Percentiles rank a stretch among this genome's conserved stretches.
Evolutionary conservation across 2,888 invertebrate genomes (phyloP).

Genomic region (Crocallis elinguaria): DNA sequence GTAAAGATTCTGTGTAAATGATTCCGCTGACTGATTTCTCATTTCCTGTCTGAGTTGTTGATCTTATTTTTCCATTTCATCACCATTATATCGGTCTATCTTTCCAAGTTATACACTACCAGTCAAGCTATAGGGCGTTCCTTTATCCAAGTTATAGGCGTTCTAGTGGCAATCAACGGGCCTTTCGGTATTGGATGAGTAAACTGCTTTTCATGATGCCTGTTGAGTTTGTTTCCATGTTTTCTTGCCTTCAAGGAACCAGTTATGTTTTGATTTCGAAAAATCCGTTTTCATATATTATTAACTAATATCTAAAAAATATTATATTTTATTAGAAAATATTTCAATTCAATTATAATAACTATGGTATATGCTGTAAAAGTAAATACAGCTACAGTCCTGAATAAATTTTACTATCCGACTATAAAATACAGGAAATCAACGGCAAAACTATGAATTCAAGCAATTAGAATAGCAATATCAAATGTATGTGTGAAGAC

Average conservation of each 20-base stretch:
- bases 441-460: conserved; percentile 16
- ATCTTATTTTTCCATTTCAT: conserved; percentile 2
- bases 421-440: conserved; percentile 30
- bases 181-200: conserved; percentile 11
- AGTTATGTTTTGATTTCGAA: background rate
- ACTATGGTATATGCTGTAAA: background rate
- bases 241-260: background rate
- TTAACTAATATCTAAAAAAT: too few species aligned
- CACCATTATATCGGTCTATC: conserved; percentile 2
- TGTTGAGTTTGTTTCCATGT: conserved; percentile 12
- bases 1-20: too few species aligned
- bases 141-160: conserved; percentile 3
- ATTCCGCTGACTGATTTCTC: background rate
- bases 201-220: conserved; percentile 11
- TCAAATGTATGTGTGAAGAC: conserved; percentile 30
- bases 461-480: conserved; percentile 39
- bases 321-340: too few species aligned
- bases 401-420: conserved; percentile 13
- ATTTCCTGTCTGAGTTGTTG: background rate
- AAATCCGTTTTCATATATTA: too few species aligned
- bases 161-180: conserved; percentile 9
- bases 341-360: too few species aligned
- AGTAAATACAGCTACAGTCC: background rate
- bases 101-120: background rate
- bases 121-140: background rate